Evolutionary conservation across 1,140 invertebrate species (phyloP).

Genomic region (Chelonus insularis): DNA sequence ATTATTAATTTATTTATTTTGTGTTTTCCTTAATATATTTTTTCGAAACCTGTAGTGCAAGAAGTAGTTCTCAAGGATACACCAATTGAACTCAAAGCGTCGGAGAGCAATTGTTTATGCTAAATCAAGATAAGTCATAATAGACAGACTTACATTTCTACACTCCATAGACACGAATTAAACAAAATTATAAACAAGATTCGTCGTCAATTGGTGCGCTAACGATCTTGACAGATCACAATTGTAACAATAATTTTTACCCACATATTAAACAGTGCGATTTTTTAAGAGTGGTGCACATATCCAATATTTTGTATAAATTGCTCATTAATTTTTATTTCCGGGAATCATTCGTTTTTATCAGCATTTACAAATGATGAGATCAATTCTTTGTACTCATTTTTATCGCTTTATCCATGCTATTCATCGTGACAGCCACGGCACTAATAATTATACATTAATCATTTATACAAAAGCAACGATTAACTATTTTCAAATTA

Average conservation of each 20-base stretch:
- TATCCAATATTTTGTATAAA: background rate
- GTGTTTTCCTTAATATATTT: slow-evolving; percentile 70
- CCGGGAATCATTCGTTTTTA: background rate
- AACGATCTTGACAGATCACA: background rate
- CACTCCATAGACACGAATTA: slow-evolving; percentile 41
- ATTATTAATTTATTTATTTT: slow-evolving; percentile 55
- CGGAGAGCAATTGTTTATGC: slow-evolving; percentile 90
- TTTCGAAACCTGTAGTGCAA: slow-evolving; percentile 76
- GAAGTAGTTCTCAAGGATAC: slow-evolving; percentile 97
- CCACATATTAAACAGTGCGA: background rate
- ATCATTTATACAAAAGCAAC: background rate
- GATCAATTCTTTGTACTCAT: background rate
- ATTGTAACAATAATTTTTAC: background rate
- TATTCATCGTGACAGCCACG: background rate
- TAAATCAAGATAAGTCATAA: slow-evolving; percentile 59
- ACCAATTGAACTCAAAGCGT: slow-evolving; percentile 86
- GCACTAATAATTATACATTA: slow-evolving; percentile 6
- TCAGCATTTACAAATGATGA: background rate
- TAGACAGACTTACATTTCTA: slow-evolving; percentile 39
- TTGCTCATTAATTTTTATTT: background rate
- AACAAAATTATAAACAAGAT: slow-evolving; percentile 9
- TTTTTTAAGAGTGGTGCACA: background rate
- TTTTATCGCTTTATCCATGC: background rate
- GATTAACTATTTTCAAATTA: too few species aligned
- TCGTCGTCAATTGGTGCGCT: background rate